Base-by-base conservation (phyloP, 2,113 vertebrate genomes). In the Atrichornis clamosus region DNA sequence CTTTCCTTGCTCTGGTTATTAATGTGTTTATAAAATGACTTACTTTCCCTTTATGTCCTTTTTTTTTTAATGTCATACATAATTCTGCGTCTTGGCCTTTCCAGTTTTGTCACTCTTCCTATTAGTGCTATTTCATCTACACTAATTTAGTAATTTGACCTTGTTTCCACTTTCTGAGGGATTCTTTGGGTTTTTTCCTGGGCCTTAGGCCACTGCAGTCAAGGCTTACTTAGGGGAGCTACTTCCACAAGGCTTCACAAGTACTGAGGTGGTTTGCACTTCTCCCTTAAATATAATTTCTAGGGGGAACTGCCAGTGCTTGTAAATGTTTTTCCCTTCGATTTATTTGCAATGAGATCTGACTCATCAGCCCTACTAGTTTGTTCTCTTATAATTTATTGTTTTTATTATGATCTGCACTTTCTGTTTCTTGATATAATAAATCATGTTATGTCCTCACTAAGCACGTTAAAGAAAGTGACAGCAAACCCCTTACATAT, bases 401-500 rank as follows among this genome's bases (percentile, higher is more conserved):
- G 37, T 46, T 28, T 94, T 96, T 95, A 86, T 93, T 96, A 96
- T 69, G 59, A 92, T 92, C 92, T 93, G 76, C 67, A 88, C 75
- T 93, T 94, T 92, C 90, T 93, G 68, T 74, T 93, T 67, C 73
- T 90, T 83, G 55, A 95, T 50, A 33, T 13, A 95, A 88, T 93
- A 88, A 87, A 95, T 96, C 83, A 90, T 74, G 50, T 88, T 81
- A 81, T 55, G 63, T 90, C 55, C 42, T 80, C 88, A 63, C 79
- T 77, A 95, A 80, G 30, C n/a, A 92, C 33, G 47, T 86, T 90
- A 90, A 93, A 59, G 41, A 74, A 96, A 65, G 52, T 44, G 33
- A 92, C 42, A 65, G 50, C 70, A 93, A 85, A 42, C 6, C 10
- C 18, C 21, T 10, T 65, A 53, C 37, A 13, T 46, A 55, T 85